These are phyloP conservation scores for Pachycephala philippinensis DNA, from an alignment of 2,113 vertebrate genomes.

Conservation along the genomic window DNA sequence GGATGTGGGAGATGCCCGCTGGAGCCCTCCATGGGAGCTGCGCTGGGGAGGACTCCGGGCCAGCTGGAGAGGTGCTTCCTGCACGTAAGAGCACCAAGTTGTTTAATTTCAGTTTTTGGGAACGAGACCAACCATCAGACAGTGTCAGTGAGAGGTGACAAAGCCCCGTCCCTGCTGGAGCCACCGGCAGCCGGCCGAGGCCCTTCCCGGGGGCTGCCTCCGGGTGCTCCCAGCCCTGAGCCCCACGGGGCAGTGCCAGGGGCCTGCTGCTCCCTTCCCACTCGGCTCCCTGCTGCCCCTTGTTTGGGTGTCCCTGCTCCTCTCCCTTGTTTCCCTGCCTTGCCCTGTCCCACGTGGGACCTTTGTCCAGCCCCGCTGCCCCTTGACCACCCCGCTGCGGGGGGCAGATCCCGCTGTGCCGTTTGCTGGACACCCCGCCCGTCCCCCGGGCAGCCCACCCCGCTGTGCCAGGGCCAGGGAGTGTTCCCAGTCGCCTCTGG, in stretches of 20 bases:
- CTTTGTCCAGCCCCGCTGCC: background rate
- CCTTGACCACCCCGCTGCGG: fast-evolving
- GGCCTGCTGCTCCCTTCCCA: background rate
- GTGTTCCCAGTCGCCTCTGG: background rate
- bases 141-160: background rate
- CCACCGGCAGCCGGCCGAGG: background rate
- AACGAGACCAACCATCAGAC: background rate
- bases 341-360: fast-evolving
- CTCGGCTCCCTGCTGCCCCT: background rate
- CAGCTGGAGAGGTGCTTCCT: background rate
- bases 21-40: background rate
- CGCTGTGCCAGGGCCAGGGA: fast-evolving
- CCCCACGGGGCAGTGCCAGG: fast-evolving
- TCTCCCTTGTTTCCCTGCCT: background rate
- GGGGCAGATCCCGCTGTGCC: fast-evolving
- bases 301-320: background rate
- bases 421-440: background rate
- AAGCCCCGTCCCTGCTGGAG: background rate
- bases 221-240: background rate
- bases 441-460: background rate
- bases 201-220: background rate
- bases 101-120: background rate
- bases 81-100: background rate
- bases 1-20: background rate
- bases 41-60: fast-evolving